These are phyloP conservation scores for Vidua macroura DNA, from an alignment of 2,113 vertebrate genomes.

Conservation along the genomic window DNA sequence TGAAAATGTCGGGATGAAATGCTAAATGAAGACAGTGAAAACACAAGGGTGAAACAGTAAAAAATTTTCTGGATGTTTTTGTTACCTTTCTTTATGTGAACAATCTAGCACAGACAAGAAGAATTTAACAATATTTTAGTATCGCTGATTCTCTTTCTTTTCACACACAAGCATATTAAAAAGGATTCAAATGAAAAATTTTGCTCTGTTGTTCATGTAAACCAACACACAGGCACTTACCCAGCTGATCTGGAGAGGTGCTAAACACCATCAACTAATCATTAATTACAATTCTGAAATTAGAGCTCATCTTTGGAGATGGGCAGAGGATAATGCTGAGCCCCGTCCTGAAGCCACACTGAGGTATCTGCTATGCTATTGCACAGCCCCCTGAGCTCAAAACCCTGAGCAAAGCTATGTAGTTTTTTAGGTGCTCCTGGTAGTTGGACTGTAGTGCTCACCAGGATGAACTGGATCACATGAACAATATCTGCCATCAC, in stretches of 20 bases:
- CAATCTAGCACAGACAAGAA: not conserved
- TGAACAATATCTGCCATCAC: not conserved
- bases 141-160: not conserved
- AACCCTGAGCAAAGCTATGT: not conserved
- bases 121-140: not conserved
- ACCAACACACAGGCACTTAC: not conserved
- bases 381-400: not conserved
- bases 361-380: not conserved
- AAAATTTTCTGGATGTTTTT: not conserved
- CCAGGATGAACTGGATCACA: not conserved
- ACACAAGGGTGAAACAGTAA: not conserved
- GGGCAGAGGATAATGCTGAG: not conserved
- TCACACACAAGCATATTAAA: not conserved
- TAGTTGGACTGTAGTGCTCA: not conserved
- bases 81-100: not conserved
- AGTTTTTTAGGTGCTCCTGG: not conserved
- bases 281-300: not conserved
- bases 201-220: not conserved
- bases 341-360: not conserved
- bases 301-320: not conserved
- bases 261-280: not conserved
- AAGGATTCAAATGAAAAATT: not conserved
- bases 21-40: not conserved
- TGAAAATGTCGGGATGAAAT: not conserved
- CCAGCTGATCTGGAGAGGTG: not conserved